Evolutionary conservation across 1,140 invertebrate genomes (phyloP).

Genomic region (Ephestia elutella): DNA sequence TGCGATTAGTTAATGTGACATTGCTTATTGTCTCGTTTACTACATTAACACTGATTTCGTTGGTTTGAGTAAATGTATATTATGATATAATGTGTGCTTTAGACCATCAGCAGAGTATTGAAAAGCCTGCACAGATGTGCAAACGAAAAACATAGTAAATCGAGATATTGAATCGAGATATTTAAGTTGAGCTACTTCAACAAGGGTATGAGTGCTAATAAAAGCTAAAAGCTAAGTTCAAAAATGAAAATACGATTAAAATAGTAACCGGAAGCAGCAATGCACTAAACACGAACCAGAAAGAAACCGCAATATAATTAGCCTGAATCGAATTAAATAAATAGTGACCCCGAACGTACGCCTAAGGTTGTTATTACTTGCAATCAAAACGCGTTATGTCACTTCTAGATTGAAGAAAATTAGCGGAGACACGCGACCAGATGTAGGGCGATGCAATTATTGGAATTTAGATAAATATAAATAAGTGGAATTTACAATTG

Average conservation of each 20-base stretch:
- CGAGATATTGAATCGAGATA: no score
- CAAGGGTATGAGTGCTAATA: no score
- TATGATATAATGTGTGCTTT: no score
- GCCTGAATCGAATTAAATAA: neutral
- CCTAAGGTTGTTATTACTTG: constrained; percentile 3
- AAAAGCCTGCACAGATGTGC: no score
- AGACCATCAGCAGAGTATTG: no score
- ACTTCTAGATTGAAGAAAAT: constrained; percentile 1
- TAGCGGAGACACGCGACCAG: constrained; percentile 1
- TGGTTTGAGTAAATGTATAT: no score
- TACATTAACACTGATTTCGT: neutral
- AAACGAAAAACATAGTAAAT: no score
- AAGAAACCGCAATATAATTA: neutral
- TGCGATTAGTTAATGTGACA: no score
- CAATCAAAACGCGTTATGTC: neutral
- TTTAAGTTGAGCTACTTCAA: no score
- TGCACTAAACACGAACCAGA: neutral
- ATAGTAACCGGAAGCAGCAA: neutral
- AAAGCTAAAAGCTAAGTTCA: no score
- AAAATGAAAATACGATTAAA: neutral
- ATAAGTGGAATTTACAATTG: no score
- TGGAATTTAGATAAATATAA: neutral
- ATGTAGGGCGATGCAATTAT: neutral
- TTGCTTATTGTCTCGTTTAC: neutral
- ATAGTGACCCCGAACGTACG: neutral